Evolutionary conservation across 2,797 vertebrate genomes (phyloP).

Genomic region (Lutjanus argentimaculatus): DNA sequence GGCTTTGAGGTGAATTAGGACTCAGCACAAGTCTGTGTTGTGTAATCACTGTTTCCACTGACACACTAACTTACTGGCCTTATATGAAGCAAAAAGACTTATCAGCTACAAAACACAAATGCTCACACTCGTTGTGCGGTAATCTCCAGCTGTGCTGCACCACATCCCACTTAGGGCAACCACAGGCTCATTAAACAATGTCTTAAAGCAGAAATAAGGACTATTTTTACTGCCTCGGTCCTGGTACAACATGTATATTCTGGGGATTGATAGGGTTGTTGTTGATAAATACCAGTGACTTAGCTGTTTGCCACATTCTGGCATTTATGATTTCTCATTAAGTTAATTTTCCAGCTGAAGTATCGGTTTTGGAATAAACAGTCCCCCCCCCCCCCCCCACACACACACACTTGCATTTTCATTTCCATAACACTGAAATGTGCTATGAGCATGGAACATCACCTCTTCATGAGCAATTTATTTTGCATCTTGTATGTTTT

Average conservation of each 20-base stretch:
- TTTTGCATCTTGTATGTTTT: neutral
- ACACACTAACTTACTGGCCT: conserved; percentile 66
- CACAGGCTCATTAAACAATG: conserved; percentile 59
- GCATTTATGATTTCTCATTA: conserved; percentile 29
- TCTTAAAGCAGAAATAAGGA: conserved; percentile 52
- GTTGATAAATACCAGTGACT: conserved; percentile 24
- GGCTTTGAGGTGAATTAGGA: conserved; percentile 38
- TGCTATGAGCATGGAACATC: conserved; percentile 35
- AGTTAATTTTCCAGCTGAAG: conserved; percentile 40
- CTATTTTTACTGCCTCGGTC: conserved; percentile 37
- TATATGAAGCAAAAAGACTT: conserved; percentile 54
- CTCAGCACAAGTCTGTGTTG: conserved; percentile 55
- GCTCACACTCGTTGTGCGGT: conserved; percentile 42
- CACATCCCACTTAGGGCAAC: conserved; percentile 54
- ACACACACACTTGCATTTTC: conserved; percentile 35
- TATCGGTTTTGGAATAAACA: conserved; percentile 34
- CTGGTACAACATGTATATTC: conserved; percentile 37
- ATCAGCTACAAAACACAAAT: conserved; percentile 61
- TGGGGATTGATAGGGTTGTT: conserved; percentile 25
- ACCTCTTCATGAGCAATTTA: conserved; percentile 15
- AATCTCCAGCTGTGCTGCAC: conserved; percentile 52
- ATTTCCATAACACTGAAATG: conserved; percentile 11
- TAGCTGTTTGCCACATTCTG: conserved; percentile 26
- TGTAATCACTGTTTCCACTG: conserved; percentile 60
- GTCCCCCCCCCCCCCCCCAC: neutral